Evolutionary conservation across 2,888 invertebrate genomes (phyloP).

Genomic region (Microctonus brassicae): DNA sequence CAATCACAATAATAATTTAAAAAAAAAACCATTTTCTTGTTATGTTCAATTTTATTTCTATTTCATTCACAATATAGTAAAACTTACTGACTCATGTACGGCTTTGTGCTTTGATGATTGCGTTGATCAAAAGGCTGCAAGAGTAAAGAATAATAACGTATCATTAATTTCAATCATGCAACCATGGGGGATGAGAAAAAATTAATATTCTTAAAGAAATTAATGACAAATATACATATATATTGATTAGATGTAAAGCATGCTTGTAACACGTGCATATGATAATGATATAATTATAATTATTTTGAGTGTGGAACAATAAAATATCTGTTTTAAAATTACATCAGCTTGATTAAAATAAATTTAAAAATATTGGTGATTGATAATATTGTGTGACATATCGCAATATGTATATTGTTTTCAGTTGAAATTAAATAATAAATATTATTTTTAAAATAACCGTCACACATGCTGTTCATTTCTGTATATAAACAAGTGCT

Average conservation of each 20-base stretch:
- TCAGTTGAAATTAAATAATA: not conserved
- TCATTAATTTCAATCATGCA: not conserved
- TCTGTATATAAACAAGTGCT: constrained; percentile 17
- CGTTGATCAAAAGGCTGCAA: constrained; percentile 77
- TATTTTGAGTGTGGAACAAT: not conserved
- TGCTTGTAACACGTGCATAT: too few species aligned
- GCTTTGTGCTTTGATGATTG: constrained; percentile 79
- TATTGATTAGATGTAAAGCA: constrained; percentile 24
- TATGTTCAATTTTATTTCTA: too few species aligned
- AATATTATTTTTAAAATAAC: not conserved
- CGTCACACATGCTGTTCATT: constrained; percentile 30
- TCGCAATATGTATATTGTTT: not conserved
- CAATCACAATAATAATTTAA: constrained; percentile 11
- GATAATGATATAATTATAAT: constrained; percentile 5
- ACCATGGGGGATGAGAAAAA: not conserved
- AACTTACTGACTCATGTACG: constrained; percentile 86
- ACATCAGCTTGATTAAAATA: not conserved
- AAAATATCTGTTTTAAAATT: not conserved
- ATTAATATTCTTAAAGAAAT: not conserved
- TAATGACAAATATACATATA: not conserved
- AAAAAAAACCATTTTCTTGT: too few species aligned
- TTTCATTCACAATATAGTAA: not conserved
- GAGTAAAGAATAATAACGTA: not conserved
- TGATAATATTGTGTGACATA: not conserved
- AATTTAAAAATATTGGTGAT: too few species aligned